Evolutionary conservation across 1,140 invertebrate genomes (phyloP).

Genomic region (Micrasema minimum): DNA sequence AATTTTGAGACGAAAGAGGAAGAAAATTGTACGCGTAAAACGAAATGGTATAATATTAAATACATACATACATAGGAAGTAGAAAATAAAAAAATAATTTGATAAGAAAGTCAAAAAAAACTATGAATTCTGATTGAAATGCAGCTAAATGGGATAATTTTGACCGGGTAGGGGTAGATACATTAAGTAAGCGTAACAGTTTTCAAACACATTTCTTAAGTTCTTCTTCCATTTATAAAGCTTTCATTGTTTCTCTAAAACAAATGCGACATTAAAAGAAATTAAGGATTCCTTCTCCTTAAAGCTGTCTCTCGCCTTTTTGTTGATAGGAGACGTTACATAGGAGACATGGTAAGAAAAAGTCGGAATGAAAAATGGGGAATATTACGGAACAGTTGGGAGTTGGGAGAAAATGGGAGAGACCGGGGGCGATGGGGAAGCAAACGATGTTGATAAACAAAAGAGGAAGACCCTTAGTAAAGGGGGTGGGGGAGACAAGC

Average conservation of each 20-base stretch:
- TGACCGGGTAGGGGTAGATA: no score
- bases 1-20: no score
- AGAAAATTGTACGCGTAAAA: no score
- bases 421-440: not conserved
- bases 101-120: no score
- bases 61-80: no score
- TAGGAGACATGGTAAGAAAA: slow-evolving; percentile 6
- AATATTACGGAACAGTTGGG: slow-evolving; percentile 12
- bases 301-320: slow-evolving; percentile 18
- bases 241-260: slow-evolving; percentile 7
- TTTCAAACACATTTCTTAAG: not conserved
- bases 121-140: no score
- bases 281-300: slow-evolving; percentile 16
- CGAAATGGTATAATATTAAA: no score
- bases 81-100: no score
- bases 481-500: not conserved
- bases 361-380: slow-evolving; percentile 19
- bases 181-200: not conserved
- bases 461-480: slow-evolving; percentile 1
- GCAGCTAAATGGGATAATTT: no score
- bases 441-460: slow-evolving; percentile 33
- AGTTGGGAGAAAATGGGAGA: slow-evolving; percentile 1
- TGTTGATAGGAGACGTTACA: slow-evolving; percentile 1
- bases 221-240: slow-evolving; percentile 5
- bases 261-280: slow-evolving; percentile 31